Conservation (phyloP, 2,113 vertebrate genomes). For the Scytalopus superciliaris region DNA sequence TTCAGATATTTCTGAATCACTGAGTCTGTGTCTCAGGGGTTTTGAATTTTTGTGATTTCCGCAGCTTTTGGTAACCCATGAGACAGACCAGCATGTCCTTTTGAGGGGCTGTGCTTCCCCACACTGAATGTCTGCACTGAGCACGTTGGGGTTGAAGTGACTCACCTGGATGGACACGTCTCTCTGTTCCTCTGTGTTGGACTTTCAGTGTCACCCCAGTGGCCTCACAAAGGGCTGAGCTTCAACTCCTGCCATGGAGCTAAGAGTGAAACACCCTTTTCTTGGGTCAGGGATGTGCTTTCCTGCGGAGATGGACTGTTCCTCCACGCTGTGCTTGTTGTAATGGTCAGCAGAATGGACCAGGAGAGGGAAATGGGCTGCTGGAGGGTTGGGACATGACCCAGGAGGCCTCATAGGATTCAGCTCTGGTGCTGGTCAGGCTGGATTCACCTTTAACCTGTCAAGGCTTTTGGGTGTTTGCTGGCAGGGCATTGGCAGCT, state of each 20-base stretch:
- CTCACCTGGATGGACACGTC: background rate
- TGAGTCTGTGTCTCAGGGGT: background rate
- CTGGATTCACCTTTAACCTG: background rate
- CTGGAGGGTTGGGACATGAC: background rate
- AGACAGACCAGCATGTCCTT: background rate
- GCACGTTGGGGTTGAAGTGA: background rate
- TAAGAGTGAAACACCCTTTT: background rate
- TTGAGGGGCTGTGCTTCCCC: background rate
- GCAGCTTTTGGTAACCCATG: rapidly evolving
- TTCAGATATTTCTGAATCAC: background rate
- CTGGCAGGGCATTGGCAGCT: background rate
- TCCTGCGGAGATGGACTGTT: background rate
- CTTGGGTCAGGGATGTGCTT: background rate
- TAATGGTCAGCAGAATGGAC: background rate
- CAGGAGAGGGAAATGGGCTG: background rate
- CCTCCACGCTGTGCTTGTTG: rapidly evolving
- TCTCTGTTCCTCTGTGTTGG: background rate
- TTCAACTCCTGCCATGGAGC: background rate
- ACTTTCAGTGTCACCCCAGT: background rate
- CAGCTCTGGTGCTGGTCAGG: background rate
- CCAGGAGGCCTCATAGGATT: background rate
- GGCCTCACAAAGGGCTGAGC: background rate
- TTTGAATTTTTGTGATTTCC: background rate
- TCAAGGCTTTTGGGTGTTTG: background rate
- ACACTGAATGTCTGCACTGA: background rate